Base-by-base conservation (phyloP, 2,113 vertebrate genomes). In the Butorides virescens region DNA sequence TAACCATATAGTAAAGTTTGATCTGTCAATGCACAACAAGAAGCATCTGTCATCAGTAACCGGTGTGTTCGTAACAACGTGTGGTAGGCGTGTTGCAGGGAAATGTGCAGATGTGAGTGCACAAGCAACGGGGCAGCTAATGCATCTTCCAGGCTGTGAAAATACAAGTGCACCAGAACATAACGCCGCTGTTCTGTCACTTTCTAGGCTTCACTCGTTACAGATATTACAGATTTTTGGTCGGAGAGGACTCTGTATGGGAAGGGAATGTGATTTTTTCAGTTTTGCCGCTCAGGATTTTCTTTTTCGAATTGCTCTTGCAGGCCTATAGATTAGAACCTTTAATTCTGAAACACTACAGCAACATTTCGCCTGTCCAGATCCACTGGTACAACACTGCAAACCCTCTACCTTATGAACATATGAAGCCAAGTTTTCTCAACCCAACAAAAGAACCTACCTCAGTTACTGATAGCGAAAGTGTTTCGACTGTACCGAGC, bases 301-400 rank as follows among this genome's bases (percentile, higher is more conserved):
- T 80, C 15, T 84, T 91, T 50, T 47, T 62, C 13, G 50, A 37
- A 86, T 85, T 89, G 70, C 87, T 63, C 94, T 88, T 77, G 25
- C 94, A 99, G 99, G 99, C 99, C 88, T 99, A 99, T 92, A 98
- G 99, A 89, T 97, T 99, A 98, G 99, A 99, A 95, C 99, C 99
- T 13, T 98, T 99, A 88, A 99, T 99, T 95, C 97, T 99, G 90
- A 99, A 99, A 67, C 99, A 99, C 97, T 99, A 99, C 97, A 99
- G 98, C 98, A 99, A 99, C 97, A 98, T 99, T 75, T 98, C 99
- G 2, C 99, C 99, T 4, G 98, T 99, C 47, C 99, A 99, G 95
- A 99, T 99, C 97, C 99, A 99, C 98, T 99, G 99, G 98, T 99
- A 98, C 92, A 99, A 99, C 68, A 99, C 99, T 12, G 98, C 97